Evolutionary conservation across 2,888 invertebrate species (phyloP).

Genomic region (Allophyes oxyacanthae): DNA sequence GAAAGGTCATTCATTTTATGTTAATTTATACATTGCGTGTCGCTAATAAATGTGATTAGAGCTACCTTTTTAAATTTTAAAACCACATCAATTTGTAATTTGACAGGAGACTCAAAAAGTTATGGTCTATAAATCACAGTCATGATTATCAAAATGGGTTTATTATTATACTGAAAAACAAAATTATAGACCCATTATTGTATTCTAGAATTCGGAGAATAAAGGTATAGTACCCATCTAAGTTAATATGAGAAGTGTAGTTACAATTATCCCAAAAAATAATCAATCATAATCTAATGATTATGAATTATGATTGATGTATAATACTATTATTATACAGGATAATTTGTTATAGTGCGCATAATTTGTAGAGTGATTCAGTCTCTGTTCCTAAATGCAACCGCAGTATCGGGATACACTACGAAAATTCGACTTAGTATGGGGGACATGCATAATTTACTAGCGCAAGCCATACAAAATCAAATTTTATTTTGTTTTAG

Average conservation of each 20-base stretch:
- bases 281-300: too few species aligned
- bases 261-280: not conserved
- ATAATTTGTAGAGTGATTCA: too few species aligned
- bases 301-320: too few species aligned
- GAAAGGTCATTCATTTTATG: slow-evolving; percentile 39
- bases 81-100: slow-evolving; percentile 48
- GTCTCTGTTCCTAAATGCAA: too few species aligned
- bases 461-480: too few species aligned
- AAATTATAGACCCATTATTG: not conserved
- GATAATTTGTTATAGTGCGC: too few species aligned
- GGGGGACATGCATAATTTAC: too few species aligned
- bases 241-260: not conserved
- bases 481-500: too few species aligned
- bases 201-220: slow-evolving; percentile 4
- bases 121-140: slow-evolving; percentile 40
- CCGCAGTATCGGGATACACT: too few species aligned
- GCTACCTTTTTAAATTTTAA: slow-evolving; percentile 35
- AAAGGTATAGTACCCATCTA: too few species aligned
- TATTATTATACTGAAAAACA: slow-evolving; percentile 28
- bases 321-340: too few species aligned
- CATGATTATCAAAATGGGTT: slow-evolving; percentile 23
- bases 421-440: too few species aligned
- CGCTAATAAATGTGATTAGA: slow-evolving; percentile 51
- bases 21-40: slow-evolving; percentile 51
- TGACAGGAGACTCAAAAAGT: slow-evolving; percentile 27